These are phyloP conservation scores for Anas platyrhynchos DNA, from an alignment of 2,113 vertebrate species.

Conservation along the genomic window DNA sequence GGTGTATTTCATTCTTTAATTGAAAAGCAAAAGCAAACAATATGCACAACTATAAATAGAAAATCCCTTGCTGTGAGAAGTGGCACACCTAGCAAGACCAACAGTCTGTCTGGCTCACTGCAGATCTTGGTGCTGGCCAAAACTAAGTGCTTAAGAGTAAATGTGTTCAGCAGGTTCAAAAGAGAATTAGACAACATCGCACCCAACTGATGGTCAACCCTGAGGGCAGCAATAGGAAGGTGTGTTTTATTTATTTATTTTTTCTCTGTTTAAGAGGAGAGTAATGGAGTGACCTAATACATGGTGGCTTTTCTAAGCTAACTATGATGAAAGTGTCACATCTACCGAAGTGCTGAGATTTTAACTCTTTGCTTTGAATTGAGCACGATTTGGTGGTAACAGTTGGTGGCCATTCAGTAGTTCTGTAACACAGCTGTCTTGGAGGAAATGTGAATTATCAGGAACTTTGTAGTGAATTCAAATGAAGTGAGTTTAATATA, in stretches of 20 bases:
- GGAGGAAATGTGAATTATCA: neutral
- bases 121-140: neutral
- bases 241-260: neutral
- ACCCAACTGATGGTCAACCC: neutral
- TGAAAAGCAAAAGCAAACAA: neutral
- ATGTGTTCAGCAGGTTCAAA: neutral
- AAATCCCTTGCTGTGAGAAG: neutral
- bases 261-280: neutral
- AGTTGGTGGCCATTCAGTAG: neutral
- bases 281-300: neutral
- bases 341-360: neutral
- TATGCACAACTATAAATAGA: neutral
- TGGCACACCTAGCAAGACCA: accelerated
- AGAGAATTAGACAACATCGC: neutral
- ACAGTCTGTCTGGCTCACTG: accelerated
- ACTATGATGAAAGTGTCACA: neutral
- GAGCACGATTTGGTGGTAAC: neutral
- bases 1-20: neutral
- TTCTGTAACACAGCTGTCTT: neutral
- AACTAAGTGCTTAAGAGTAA: neutral
- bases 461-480: neutral
- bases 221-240: neutral
- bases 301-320: neutral
- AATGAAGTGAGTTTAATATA: neutral
- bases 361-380: neutral